Base-by-base conservation (phyloP, 2,888 invertebrate species). In the Liposcelis brunnea region DNA sequence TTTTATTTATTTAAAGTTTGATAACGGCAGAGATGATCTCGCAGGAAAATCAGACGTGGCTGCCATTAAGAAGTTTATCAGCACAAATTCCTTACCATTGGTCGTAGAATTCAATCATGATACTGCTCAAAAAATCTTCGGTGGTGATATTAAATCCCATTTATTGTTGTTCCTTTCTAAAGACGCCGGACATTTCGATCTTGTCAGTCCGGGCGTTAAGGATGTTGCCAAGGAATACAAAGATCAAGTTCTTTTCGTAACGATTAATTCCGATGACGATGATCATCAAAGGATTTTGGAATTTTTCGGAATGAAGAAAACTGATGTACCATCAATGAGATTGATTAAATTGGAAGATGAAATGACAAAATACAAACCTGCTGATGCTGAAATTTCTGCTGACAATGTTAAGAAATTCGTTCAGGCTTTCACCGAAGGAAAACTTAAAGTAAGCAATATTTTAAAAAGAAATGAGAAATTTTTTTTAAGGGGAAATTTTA, bases 241-340 rank as follows among this genome's bases (percentile, higher is more conserved):
- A 61, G 90, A 87, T 1, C 53, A 79, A 72, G 78, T 95, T 57
- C 74, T 98, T 59, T 90, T 94, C 58, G 95, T 99, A 26, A 86
- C 85, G 56, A 90, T 99, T 62, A 84, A 98, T 65, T 79, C 87
- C 42, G 91, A 87, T 59, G 86, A 91, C 60, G 85, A 89, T 60
- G 97, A 98, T 62, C 95, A 98, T 67, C 81, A 82, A 57, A 76
- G 97, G 59, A 97, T 99, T 63, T 71, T 98, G 62, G 98, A 99
- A 68, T 99, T 95, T 86, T 99, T 99, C 67, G 97, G 95, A 56
- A 81, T 97, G 77, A 86, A 83, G 69, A 84, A 86, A 64, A 84
- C 85, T n/a, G 90, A 90, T 61, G 76, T 84, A 11, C 91, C 91
- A 7, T 76, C 83, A 2, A 82, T 90, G 58, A 79, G 95, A 55